These are phyloP conservation scores for Emberiza fucata DNA, from an alignment of 2,113 vertebrate species.

Conservation along the genomic window DNA sequence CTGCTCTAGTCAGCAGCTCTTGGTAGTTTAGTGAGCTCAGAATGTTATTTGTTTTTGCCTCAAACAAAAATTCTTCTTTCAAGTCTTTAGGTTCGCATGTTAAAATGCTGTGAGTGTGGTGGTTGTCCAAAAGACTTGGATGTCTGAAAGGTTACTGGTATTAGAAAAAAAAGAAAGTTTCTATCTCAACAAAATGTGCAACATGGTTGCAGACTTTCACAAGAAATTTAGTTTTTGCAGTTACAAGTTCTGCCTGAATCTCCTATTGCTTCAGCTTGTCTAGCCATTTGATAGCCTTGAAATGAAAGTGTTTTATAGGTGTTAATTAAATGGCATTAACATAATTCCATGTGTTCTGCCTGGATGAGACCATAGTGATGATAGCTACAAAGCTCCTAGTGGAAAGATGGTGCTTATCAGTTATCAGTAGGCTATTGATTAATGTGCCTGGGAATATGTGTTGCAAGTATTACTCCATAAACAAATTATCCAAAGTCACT, in stretches of 20 bases:
- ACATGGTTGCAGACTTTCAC: background rate
- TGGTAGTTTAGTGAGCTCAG: background rate
- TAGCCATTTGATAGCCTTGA: background rate
- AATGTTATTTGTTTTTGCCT: background rate
- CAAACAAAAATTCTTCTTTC: background rate
- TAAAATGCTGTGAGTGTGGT: background rate
- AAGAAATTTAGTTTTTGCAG: background rate
- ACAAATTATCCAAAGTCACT: conserved; percentile 7
- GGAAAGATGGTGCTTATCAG: background rate
- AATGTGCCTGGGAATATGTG: conserved; percentile 9
- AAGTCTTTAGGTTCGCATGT: background rate
- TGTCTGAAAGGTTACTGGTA: background rate
- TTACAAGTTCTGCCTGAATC: background rate
- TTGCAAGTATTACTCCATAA: conserved; percentile 11
- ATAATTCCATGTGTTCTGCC: background rate
- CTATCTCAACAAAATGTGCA: background rate
- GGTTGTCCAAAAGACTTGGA: background rate
- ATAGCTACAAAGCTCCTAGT: background rate
- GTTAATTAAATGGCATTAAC: background rate
- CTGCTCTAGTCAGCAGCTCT: background rate
- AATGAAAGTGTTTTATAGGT: background rate
- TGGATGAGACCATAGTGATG: background rate
- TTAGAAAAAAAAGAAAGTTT: background rate
- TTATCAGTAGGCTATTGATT: background rate
- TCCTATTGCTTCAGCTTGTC: background rate